Conservation (phyloP, 92 coral and sea anemone species). For the Siderastrea radians region DNA sequence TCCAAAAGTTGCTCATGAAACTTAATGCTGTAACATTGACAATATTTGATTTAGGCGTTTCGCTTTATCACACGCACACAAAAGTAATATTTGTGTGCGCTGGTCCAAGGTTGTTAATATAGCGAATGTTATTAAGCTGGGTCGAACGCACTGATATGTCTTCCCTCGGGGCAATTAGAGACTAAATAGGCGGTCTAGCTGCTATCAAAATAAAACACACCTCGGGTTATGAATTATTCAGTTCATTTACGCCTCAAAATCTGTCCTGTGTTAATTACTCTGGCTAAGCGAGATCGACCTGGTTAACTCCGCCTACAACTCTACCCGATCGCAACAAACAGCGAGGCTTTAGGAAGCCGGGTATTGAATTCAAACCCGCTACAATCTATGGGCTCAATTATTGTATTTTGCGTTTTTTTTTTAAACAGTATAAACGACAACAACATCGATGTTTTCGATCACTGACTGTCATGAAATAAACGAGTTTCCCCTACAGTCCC, state of each 20-base stretch:
- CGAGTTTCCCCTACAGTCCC: neutral
- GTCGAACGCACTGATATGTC: constrained; percentile 17
- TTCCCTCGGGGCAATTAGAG: constrained; percentile 50
- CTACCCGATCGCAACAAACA: constrained; percentile 14
- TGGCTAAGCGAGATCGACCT: constrained; percentile 49
- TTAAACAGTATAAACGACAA: neutral
- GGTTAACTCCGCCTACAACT: constrained; percentile 56
- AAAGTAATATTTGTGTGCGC: neutral
- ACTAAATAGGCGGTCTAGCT: constrained; percentile 45
- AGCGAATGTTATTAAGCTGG: constrained; percentile 34
- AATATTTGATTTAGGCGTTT: constrained; percentile 24
- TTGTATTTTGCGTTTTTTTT: neutral
- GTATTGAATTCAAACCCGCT: neutral
- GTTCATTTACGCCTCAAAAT: constrained; percentile 82
- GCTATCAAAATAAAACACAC: constrained; percentile 58
- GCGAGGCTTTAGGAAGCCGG: constrained; percentile 2
- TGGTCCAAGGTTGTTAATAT: constrained; percentile 33
- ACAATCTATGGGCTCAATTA: neutral
- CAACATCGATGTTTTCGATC: neutral
- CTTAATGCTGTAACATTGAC: neutral
- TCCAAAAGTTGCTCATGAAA: neutral
- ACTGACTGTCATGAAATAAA: neutral
- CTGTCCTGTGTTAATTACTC: constrained; percentile 83
- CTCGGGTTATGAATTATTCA: constrained; percentile 79
- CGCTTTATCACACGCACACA: constrained; percentile 16